Evolutionary conservation across 2,888 invertebrate species (phyloP), one percentile per base, ranked within the genome.

Genomic region (Campopleginae sp.): DNA sequence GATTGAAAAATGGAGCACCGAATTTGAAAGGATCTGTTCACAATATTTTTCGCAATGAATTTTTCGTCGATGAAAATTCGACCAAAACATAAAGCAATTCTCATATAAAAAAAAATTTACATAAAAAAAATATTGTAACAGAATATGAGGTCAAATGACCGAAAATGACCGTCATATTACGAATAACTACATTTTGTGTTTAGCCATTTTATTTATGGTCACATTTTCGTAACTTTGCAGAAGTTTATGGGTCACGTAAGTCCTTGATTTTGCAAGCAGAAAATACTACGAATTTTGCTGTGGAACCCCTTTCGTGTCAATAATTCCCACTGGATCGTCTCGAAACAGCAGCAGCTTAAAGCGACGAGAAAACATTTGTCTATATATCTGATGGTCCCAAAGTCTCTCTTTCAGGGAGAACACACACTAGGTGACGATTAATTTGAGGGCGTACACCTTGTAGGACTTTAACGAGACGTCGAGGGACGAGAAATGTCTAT

Each of bases 391-490:
- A 44, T 12, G 27, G 19, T 31, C 14, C 17, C 17, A 51, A 27
- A 14, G 5, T 19, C 65, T 51, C 66, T 14, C 58, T 72, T 17
- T 38, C 70, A 27, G 38, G 66, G 78, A 31, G 54, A 33, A 54
- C 71, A 33, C 31, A 82, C 78, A 58, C 27, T 58, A 68, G 78
- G 82, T 82, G 82, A 68, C 66, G 78, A 78, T 82, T 82, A 78
- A 84, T 80, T 84, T 75, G 61, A 66, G 68, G 72, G 44, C 44
- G 44, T 48, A 61, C 14, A 19, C n/a, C 51, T 44, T 5, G 70
- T 27, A 75, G 48, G 51, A 83, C 68, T 68, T 68, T 74, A 78
- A 83, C 78, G 78, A 83, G 82, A 83, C 74, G 82, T 83, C 72
- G 61, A 61, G 74, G 79, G 63, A 51, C 42, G 12, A 19, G 58